A percentile compares a stretch with the other conserved stretches of the same genome.
These are phyloP conservation scores for Pollimyrus isidori DNA, from an alignment of 2,113 vertebrate species.

Conservation along the genomic window DNA sequence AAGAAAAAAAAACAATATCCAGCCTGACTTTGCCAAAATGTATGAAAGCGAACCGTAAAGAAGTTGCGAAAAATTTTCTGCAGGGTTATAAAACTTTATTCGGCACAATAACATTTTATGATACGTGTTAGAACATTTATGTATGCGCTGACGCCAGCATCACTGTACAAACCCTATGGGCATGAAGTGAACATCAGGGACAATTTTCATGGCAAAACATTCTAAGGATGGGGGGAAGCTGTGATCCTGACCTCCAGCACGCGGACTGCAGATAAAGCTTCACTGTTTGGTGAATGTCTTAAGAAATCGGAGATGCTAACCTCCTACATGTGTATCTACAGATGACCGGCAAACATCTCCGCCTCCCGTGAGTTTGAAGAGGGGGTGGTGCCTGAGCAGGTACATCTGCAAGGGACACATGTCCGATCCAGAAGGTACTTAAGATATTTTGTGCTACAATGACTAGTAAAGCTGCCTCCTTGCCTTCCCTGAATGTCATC, in stretches of 20 bases:
- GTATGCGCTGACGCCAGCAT: neutral
- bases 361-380: neutral
- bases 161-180: neutral
- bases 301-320: neutral
- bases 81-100: neutral
- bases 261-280: neutral
- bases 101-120: neutral
- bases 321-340: neutral
- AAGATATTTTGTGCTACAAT: neutral
- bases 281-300: neutral
- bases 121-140: neutral
- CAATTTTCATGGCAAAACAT: neutral
- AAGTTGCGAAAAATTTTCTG: neutral
- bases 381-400: neutral
- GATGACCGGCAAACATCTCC: neutral
- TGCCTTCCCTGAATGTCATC: neutral
- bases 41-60: neutral
- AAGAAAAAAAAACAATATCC: neutral
- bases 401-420: neutral
- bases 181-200: neutral
- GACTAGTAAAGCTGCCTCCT: neutral
- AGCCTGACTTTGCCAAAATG: neutral
- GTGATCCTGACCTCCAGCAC: neutral
- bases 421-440: neutral
- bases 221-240: neutral